Conservation (phyloP, 1,140 invertebrate genomes). For the Pantala flavescens region DNA sequence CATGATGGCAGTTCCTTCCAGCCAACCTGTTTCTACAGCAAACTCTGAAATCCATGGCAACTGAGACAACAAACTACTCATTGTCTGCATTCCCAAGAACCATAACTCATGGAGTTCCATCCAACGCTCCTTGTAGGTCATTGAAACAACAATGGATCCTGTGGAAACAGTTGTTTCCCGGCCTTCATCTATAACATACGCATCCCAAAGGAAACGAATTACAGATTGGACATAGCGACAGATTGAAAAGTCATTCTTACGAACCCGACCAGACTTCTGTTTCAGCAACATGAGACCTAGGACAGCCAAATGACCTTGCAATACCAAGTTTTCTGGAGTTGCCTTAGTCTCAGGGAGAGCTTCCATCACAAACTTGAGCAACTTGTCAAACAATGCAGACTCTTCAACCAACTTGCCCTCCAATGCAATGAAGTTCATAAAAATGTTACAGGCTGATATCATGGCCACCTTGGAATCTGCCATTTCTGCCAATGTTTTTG, state of each 20-base stretch:
- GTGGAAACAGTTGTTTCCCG: conserved; percentile 54
- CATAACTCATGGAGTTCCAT: conserved; percentile 80
- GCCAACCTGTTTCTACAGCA: conserved; percentile 84
- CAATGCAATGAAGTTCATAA: conserved; percentile 85
- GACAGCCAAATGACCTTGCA: conserved; percentile 74
- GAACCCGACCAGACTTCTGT: conserved; percentile 66
- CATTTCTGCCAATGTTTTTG: conserved; percentile 62
- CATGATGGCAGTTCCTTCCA: conserved; percentile 70
- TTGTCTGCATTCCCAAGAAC: conserved; percentile 89
- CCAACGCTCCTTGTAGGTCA: conserved; percentile 78
- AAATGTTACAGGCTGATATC: conserved; percentile 77
- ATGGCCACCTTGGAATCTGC: conserved; percentile 70
- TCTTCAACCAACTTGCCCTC: conserved; percentile 71
- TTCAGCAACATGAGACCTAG: conserved; percentile 73
- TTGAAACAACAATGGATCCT: conserved; percentile 58
- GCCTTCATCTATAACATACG: conserved; percentile 77
- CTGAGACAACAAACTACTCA: conserved; percentile 63
- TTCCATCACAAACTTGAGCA: conserved; percentile 77
- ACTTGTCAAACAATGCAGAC: conserved; percentile 58
- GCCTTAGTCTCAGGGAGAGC: conserved; percentile 75
- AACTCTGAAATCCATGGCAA: conserved; percentile 86
- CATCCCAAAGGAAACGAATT: conserved; percentile 85
- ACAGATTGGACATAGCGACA: conserved; percentile 77
- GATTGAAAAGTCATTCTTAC: conserved; percentile 77
- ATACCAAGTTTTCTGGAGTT: conserved; percentile 67